These are phyloP conservation scores for Schizaphis graminum DNA, from an alignment of 2,888 invertebrate genomes.

Conservation along the genomic window DNA sequence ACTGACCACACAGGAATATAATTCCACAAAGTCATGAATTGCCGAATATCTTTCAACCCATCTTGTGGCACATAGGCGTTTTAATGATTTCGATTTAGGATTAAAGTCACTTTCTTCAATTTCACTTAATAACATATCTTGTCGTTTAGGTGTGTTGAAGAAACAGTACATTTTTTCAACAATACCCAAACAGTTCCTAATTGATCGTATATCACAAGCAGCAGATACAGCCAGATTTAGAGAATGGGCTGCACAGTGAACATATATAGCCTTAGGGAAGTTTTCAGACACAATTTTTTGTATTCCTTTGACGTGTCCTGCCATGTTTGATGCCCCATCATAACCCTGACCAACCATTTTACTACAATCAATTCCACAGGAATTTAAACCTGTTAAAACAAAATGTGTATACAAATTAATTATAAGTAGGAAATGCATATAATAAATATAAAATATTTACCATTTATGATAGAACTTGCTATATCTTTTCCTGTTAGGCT, in stretches of 20 bases:
- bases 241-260: not conserved
- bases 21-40: conserved; percentile 7
- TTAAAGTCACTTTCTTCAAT: conserved; percentile 4
- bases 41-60: conserved; percentile 5
- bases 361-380: not conserved
- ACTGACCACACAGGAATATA: not conserved
- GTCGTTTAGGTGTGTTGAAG: not conserved
- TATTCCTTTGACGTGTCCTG: not conserved
- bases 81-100: not conserved
- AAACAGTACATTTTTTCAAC: conserved; percentile 24
- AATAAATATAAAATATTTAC: not conserved
- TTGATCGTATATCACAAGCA: not conserved
- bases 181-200: not conserved
- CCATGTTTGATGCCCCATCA: not conserved
- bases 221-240: not conserved
- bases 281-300: not conserved
- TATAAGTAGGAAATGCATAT: not conserved
- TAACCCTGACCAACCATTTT: not conserved
- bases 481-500: conserved; percentile 21
- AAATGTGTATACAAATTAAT: not conserved
- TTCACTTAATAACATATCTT: not conserved
- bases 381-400: not conserved
- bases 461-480: not conserved
- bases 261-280: not conserved
- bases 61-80: not conserved